Percentiles rank a stretch among this genome's conserved stretches.
Evolutionary conservation across 2,113 vertebrate species (phyloP).

Genomic region (Myotis yumanensis): DNA sequence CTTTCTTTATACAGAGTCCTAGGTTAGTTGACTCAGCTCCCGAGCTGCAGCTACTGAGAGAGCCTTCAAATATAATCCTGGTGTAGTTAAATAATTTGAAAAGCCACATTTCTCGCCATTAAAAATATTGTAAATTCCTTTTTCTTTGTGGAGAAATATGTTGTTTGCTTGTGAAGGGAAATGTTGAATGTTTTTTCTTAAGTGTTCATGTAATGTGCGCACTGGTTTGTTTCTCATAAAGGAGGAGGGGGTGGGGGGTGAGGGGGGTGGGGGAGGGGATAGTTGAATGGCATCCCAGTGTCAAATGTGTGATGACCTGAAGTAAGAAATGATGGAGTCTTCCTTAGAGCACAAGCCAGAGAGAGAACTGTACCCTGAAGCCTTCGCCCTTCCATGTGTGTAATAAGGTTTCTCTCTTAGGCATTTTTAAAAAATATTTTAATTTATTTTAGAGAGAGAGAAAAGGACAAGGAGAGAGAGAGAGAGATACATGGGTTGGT

Average conservation of each 20-base stretch:
- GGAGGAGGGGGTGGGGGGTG: neutral
- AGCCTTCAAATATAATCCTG: neutral
- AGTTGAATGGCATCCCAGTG: neutral
- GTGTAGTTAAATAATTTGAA: slow-evolving; percentile 41
- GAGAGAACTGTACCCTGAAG: neutral
- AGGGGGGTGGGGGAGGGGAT: too few species aligned
- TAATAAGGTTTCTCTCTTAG: neutral
- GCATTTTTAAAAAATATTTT: neutral
- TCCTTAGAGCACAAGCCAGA: neutral
- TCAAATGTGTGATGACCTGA: neutral
- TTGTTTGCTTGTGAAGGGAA: slow-evolving; percentile 29
- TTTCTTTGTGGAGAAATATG: neutral
- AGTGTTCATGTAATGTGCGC: neutral
- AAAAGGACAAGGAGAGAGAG: too few species aligned
- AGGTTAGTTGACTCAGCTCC: slow-evolving; percentile 23
- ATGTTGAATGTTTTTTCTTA: slow-evolving; percentile 9
- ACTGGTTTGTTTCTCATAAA: neutral
- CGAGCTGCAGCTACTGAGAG: neutral
- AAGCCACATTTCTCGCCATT: slow-evolving; percentile 4
- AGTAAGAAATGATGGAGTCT: neutral
- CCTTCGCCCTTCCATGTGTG: neutral
- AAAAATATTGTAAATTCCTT: slow-evolving; percentile 31
- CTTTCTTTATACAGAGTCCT: slow-evolving; percentile 11
- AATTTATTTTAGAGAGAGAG: too few species aligned
- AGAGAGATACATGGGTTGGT: too few species aligned